These are phyloP conservation scores for Sebastes minor DNA, from an alignment of 2,797 vertebrate genomes.

Conservation along the genomic window DNA sequence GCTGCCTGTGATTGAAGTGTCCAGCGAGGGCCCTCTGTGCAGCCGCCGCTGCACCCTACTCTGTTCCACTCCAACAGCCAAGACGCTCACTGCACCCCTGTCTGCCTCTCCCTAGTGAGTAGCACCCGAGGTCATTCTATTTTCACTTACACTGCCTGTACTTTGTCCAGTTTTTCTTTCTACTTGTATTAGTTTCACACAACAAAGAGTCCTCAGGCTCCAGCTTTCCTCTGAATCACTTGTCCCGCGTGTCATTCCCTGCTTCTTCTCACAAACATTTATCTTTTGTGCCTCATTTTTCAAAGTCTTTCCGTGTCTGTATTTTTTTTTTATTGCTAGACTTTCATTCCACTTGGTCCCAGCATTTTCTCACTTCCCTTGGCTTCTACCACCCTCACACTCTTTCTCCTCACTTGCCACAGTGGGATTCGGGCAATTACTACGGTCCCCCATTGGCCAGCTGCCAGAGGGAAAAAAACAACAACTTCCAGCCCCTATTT, in stretches of 20 bases:
- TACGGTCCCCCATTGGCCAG: conserved; percentile 64
- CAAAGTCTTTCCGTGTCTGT: neutral
- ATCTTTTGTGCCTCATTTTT: conserved; percentile 24
- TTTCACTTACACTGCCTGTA: conserved; percentile 39
- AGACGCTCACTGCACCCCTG: conserved; percentile 56
- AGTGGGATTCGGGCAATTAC: conserved; percentile 78
- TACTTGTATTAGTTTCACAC: conserved; percentile 35
- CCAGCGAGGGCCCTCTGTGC: conserved; percentile 67
- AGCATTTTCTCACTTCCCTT: conserved; percentile 56
- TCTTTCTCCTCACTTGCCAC: conserved; percentile 60
- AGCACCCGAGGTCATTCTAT: conserved; percentile 53
- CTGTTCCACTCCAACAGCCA: conserved; percentile 73
- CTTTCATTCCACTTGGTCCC: conserved; percentile 39
- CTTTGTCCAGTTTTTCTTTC: conserved; percentile 29
- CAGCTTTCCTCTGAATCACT: conserved; percentile 26
- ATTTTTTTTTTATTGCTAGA: conserved; percentile 16
- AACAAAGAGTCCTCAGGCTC: conserved; percentile 4
- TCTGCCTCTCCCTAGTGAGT: conserved; percentile 72
- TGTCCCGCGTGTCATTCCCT: neutral
- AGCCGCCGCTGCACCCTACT: conserved; percentile 62
- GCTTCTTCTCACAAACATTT: conserved; percentile 18
- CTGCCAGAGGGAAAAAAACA: conserved; percentile 59
- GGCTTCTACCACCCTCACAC: conserved; percentile 49
- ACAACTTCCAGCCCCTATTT: conserved; percentile 59
- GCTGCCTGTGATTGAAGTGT: conserved; percentile 82